Conservation (phyloP, 2,888 invertebrate genomes). For the Leptinotarsa haldemani region DNA sequence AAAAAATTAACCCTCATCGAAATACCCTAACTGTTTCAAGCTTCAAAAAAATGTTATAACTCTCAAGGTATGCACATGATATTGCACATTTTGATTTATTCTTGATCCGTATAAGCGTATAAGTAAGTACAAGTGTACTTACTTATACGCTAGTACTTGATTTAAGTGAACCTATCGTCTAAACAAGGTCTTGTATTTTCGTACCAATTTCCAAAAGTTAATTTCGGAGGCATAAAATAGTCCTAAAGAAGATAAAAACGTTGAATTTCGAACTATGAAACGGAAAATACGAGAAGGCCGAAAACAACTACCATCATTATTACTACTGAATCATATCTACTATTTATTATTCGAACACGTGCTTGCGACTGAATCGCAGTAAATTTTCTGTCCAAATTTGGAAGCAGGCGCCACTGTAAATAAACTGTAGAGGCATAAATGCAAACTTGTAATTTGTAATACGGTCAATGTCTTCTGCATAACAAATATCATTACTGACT, state of each 20-base stretch:
- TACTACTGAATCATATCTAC: not conserved
- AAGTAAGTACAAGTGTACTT: too few relatives aligned
- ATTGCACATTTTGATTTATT: too few relatives aligned
- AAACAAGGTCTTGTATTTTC: too few relatives aligned
- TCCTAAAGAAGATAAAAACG: not conserved
- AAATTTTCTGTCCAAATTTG: constrained; percentile 21
- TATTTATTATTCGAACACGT: constrained; percentile 4
- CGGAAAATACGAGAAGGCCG: not conserved
- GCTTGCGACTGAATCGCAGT: not conserved
- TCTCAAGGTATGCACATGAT: too few relatives aligned
- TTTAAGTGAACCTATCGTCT: too few relatives aligned
- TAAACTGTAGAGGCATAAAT: constrained; percentile 3
- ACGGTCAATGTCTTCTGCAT: constrained; percentile 19
- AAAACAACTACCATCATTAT: not conserved
- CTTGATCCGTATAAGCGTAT: too few relatives aligned
- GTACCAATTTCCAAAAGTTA: too few relatives aligned
- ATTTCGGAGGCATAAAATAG: too few relatives aligned
- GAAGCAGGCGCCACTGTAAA: constrained; percentile 20
- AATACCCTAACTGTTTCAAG: too few relatives aligned
- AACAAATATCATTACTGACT: constrained; percentile 7
- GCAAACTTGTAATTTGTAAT: constrained; percentile 24
- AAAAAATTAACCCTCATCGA: too few relatives aligned
- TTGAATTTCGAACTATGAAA: not conserved
- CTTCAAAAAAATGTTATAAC: too few relatives aligned
- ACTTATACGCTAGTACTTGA: too few relatives aligned